Evolutionary conservation across 2,113 vertebrate genomes (phyloP).

Genomic region (Theristicus caerulescens): DNA sequence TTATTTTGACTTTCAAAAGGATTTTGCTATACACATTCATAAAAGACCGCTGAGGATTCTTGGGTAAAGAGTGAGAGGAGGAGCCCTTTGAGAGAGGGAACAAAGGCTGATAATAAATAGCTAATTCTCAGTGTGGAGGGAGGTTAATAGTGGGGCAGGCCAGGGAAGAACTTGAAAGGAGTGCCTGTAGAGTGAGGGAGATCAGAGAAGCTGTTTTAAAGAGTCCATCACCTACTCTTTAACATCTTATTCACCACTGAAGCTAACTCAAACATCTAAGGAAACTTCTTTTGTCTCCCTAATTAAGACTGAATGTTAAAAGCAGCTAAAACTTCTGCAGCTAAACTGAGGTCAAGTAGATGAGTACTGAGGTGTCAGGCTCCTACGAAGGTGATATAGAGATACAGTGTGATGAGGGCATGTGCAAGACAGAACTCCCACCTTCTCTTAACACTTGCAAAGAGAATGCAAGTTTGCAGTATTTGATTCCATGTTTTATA

Average conservation of each 20-base stretch:
- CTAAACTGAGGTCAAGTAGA: neutral
- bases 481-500: neutral
- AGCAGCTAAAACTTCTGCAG: neutral
- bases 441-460: neutral
- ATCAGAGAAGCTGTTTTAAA: conserved; percentile 16
- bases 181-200: neutral
- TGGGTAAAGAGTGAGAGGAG: neutral
- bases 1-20: conserved; percentile 33
- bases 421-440: neutral
- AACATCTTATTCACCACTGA: neutral
- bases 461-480: neutral
- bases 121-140: conserved; percentile 34
- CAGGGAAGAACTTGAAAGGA: conserved; percentile 33
- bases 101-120: conserved; percentile 49
- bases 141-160: conserved; percentile 51
- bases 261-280: neutral
- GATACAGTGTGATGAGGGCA: neutral
- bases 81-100: conserved; percentile 21
- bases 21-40: neutral
- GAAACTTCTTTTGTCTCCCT: conserved; percentile 8
- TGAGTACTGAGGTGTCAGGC: neutral
- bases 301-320: conserved; percentile 36
- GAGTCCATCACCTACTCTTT: conserved; percentile 32
- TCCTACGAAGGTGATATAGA: neutral
- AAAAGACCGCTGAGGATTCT: neutral